Percentiles rank a stretch among this genome's conserved stretches.
These are phyloP conservation scores for Zalophus californianus DNA, from an alignment of 2,797 vertebrate species.

Conservation along the genomic window DNA sequence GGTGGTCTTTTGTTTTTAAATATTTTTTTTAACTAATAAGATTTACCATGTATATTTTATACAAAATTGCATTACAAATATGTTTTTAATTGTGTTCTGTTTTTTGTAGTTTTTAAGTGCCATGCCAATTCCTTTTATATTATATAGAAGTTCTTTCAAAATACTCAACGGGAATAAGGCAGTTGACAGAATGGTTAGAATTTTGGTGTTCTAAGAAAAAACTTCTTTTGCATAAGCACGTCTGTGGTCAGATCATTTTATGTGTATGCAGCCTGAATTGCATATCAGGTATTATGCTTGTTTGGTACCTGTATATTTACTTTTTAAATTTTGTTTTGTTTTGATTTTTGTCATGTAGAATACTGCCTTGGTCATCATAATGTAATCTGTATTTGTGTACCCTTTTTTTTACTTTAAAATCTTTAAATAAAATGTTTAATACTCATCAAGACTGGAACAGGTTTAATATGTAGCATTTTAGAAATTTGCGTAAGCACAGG, in stretches of 20 bases:
- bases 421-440: slow-evolving; percentile 89
- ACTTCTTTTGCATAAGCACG: slow-evolving; percentile 80
- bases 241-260: slow-evolving; percentile 80
- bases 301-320: slow-evolving; percentile 77
- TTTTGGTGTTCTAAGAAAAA: slow-evolving; percentile 74
- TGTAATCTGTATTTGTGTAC: slow-evolving; percentile 87
- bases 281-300: slow-evolving; percentile 80
- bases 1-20: slow-evolving; percentile 77
- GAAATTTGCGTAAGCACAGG: slow-evolving; percentile 24
- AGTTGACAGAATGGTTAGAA: slow-evolving; percentile 70
- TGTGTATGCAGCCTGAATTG: slow-evolving; percentile 76
- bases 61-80: slow-evolving; percentile 80
- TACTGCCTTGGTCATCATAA: slow-evolving; percentile 75
- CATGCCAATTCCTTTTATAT: slow-evolving; percentile 81
- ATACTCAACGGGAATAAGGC: slow-evolving; percentile 75
- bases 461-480: slow-evolving; percentile 33
- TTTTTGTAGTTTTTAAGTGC: slow-evolving; percentile 85
- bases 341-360: slow-evolving; percentile 81
- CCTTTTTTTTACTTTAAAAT: slow-evolving; percentile 81
- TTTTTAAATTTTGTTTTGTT: slow-evolving; percentile 67
- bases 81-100: slow-evolving; percentile 75
- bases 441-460: slow-evolving; percentile 64
- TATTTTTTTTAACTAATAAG: slow-evolving; percentile 70
- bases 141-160: slow-evolving; percentile 71
- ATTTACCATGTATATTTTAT: slow-evolving; percentile 79